A percentile compares a stretch with the other conserved stretches of the same genome.
These are phyloP conservation scores for Sandelia bainsii DNA, from an alignment of 2,797 vertebrate genomes.

Conservation along the genomic window DNA sequence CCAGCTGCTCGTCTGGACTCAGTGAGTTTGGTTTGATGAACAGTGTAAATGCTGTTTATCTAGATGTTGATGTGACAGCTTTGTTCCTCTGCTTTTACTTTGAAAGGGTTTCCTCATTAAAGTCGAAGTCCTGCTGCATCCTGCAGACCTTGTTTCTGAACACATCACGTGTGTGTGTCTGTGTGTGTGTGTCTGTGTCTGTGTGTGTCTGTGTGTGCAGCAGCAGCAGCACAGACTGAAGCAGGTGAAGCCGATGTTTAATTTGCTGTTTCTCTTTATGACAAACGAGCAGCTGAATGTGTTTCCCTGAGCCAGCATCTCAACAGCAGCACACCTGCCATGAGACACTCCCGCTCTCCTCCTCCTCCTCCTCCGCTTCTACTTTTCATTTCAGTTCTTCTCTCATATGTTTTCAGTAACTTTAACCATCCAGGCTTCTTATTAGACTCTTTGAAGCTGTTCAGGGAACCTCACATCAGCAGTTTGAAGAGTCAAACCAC, in stretches of 20 bases:
- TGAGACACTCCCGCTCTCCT: background rate
- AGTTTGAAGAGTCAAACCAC: background rate
- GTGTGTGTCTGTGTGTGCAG: slow-evolving; percentile 2
- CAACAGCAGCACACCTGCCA: slow-evolving; percentile 57
- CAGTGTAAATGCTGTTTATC: too few species aligned
- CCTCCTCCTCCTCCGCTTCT: background rate
- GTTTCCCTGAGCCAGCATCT: slow-evolving; percentile 68
- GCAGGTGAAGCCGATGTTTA: slow-evolving; percentile 64
- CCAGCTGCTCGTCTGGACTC: too few species aligned
- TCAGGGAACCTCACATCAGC: slow-evolving; percentile 22
- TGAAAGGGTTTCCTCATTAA: slow-evolving; percentile 2
- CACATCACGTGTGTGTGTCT: background rate
- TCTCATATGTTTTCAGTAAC: background rate
- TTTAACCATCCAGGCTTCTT: slow-evolving; percentile 9
- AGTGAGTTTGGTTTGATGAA: too few species aligned
- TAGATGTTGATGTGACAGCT: background rate
- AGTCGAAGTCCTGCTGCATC: background rate
- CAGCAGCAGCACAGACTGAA: slow-evolving; percentile 14
- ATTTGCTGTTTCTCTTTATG: slow-evolving; percentile 51
- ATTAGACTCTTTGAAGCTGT: too few species aligned
- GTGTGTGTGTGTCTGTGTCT: slow-evolving; percentile 5
- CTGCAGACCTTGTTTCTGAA: slow-evolving; percentile 9
- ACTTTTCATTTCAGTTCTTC: background rate
- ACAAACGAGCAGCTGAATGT: slow-evolving; percentile 65
- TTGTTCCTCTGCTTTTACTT: background rate